Percentiles rank a stretch among this genome's conserved stretches.
Evolutionary conservation across 2,797 vertebrate species (phyloP).

Genomic region (Hylomyscus alleni): DNA sequence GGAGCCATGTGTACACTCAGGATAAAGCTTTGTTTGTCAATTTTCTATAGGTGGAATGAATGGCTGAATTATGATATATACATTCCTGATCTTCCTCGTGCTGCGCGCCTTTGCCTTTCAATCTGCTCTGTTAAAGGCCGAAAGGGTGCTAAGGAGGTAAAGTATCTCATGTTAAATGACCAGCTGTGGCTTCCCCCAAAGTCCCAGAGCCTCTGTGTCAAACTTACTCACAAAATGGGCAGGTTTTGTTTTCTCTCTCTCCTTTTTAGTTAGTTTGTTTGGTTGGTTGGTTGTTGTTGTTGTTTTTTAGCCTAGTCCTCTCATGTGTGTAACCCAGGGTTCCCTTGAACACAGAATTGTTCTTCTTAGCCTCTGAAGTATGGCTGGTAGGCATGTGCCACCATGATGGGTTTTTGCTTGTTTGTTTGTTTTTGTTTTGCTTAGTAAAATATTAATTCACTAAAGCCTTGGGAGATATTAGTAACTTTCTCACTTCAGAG

Average conservation of each 20-base stretch:
- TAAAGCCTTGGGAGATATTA: not conserved
- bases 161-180: not conserved
- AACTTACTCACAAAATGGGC: constrained; percentile 42
- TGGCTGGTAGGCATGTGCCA: not conserved
- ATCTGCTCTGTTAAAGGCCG: constrained; percentile 99
- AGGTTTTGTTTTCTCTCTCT: not conserved
- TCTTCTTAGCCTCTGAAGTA: not conserved
- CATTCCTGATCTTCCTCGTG: constrained; percentile 97
- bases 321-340: not conserved
- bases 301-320: not conserved
- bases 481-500: constrained; percentile 37
- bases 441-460: not conserved
- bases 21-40: constrained; percentile 34
- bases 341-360: not conserved
- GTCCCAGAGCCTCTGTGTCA: not conserved
- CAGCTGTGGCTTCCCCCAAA: not conserved
- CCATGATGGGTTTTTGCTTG: not conserved
- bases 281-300: not conserved
- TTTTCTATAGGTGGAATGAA: constrained; percentile 94
- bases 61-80: constrained; percentile 98
- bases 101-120: constrained; percentile 97
- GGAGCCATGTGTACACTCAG: not conserved
- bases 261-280: too few relatives aligned
- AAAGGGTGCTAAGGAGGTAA: constrained; percentile 98
- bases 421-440: not conserved